Conservation (phyloP, 2,888 invertebrate species). For the Ischnus inquisitorius region DNA sequence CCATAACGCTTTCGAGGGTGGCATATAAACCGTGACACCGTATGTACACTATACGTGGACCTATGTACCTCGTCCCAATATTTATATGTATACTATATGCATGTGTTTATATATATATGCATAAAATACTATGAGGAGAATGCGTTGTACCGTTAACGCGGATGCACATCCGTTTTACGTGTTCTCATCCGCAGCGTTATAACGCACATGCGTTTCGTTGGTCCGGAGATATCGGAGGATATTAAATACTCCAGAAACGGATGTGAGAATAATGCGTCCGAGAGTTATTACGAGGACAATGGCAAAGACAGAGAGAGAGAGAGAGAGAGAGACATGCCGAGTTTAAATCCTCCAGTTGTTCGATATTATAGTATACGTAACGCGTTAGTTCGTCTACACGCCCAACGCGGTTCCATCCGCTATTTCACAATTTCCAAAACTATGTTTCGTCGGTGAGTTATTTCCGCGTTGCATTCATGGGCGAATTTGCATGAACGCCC, state of each 20-base stretch:
- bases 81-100: neutral
- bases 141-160: constrained; percentile 26
- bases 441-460: constrained; percentile 49
- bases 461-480: constrained; percentile 46
- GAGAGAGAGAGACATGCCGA: neutral
- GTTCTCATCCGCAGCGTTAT: constrained; percentile 33
- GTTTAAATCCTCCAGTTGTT: neutral
- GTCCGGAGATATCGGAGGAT: constrained; percentile 49
- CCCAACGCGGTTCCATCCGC: constrained; percentile 10
- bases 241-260: constrained; percentile 60
- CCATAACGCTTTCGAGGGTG: constrained; percentile 35
- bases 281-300: constrained; percentile 28
- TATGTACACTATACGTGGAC: constrained; percentile 13
- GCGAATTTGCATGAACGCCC: constrained; percentile 41
- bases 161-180: constrained; percentile 52
- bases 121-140: constrained; percentile 11
- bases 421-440: constrained; percentile 49
- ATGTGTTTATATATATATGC: neutral
- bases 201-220: constrained; percentile 51
- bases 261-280: constrained; percentile 50
- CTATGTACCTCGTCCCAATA: constrained; percentile 11
- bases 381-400: constrained; percentile 6
- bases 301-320: neutral
- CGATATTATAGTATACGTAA: neutral
- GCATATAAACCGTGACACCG: constrained; percentile 55